phyloP scores from a whole-genome alignment of 2,113 vertebrate species.

The Chaenogobius annularis region DNA sequence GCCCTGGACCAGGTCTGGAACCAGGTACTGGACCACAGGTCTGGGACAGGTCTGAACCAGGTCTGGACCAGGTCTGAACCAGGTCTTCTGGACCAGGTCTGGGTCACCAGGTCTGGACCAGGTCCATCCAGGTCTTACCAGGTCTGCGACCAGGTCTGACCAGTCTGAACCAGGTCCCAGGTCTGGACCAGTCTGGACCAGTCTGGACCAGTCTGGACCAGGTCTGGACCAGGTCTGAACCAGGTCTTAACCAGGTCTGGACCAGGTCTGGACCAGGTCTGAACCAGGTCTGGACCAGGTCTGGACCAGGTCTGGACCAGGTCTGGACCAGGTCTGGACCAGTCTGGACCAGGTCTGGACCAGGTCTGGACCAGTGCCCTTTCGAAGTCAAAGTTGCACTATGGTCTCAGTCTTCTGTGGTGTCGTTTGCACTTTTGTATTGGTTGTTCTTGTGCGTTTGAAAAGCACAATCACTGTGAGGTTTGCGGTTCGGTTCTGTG shows the following conservation, averaged over 20 bases:
- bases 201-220: neutral
- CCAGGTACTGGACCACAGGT: no score
- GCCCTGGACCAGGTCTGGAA: neutral
- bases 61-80: no score
- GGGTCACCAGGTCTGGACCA: no score
- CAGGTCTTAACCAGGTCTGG: neutral
- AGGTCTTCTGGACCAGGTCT: no score
- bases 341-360: neutral
- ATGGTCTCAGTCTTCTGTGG: neutral
- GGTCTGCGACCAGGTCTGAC: no score
- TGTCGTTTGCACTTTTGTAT: neutral
- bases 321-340: no score
- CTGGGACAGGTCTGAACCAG: no score
- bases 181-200: neutral
- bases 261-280: neutral
- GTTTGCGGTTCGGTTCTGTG: neutral
- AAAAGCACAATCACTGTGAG: neutral
- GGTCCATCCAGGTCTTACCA: no score
- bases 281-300: neutral
- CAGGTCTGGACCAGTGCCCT: neutral
- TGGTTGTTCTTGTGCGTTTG: neutral
- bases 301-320: neutral
- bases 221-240: neutral
- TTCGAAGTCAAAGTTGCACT: neutral
- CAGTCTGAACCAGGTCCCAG: no score